Evolutionary conservation across 2,888 invertebrate genomes (phyloP), one percentile per base, ranked within the genome.

Genomic region (Caenorhabditis afra): DNA sequence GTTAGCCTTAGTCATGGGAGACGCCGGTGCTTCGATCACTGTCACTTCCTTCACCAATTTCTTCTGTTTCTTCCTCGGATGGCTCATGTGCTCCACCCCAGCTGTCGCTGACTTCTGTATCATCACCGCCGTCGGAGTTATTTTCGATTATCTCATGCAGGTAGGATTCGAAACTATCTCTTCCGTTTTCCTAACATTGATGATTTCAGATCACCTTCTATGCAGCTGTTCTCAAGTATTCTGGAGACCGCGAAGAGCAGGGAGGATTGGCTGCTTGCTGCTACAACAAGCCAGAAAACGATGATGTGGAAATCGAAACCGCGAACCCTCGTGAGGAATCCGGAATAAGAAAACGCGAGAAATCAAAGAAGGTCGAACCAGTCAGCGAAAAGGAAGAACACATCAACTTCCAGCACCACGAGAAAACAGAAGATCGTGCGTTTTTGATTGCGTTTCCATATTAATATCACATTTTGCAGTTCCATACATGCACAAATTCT

Each of bases 21-120:
- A 89, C 62, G 89, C 89, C 12, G 89, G 89, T 0, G 89, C 89
- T 14, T 86, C 86, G 2, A 89, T 89, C 62, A 90, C 89, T 22
- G 89, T 89, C 45, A 89, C 89, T 29, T 89, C 89, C 7, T 85
- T 90, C 81, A 89, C 89, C 55, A 89, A 89, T 81, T 90, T 89
- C 80, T 89, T 90, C 78, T 90, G 89, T 74, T 89, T 89, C 79
- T 87, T 85, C 22, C 87, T 90, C 50, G 89, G 89, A 58, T 89
- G 89, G 82, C 84, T 87, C 71, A 82, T 89, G 75, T 89, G 87
- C 59, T 88, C 89, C 12, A 90, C 89, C 7, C 89, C 89, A 23
- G 89, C 89, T 55, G 89, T 89, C 14, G 87, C 85, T 55, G 89
- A 89, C 49, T 89, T 89, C 84, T 89, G 89, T 67, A 82, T 88